phyloP scores from a whole-genome alignment of 37 sponge, comb jelly and placozoan genomes.

The Ephydatia muelleri region DNA sequence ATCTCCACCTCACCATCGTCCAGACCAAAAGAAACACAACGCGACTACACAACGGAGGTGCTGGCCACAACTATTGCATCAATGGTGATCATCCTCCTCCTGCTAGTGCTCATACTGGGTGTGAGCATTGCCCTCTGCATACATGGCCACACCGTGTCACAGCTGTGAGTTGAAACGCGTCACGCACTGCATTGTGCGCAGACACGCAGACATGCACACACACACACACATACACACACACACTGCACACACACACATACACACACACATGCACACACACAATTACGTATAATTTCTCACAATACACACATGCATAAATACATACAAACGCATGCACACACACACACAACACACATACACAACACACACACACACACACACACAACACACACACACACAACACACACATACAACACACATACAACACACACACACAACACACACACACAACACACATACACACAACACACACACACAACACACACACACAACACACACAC shows the following conservation, averaged over 20 bases:
- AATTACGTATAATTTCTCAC: too few species aligned
- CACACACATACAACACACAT: too few species aligned
- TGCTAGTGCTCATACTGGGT: background rate
- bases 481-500: background rate
- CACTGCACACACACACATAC: too few species aligned
- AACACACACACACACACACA: background rate
- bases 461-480: background rate
- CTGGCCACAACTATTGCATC: background rate
- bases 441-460: background rate
- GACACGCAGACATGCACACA: too few species aligned
- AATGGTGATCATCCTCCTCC: background rate
- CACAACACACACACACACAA: background rate
- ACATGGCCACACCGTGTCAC: background rate
- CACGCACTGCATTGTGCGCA: too few species aligned
- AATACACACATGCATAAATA: background rate
- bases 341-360: background rate
- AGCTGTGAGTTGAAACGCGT: too few species aligned
- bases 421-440: background rate
- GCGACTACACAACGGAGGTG: background rate
- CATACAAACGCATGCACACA: background rate
- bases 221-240: background rate
- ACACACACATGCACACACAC: too few species aligned
- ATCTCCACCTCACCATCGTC: background rate
- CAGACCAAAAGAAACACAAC: too few species aligned
- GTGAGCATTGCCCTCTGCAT: background rate